phyloP scores from a whole-genome alignment of 1,140 invertebrate species.

The Trigoniulus corallinus region DNA sequence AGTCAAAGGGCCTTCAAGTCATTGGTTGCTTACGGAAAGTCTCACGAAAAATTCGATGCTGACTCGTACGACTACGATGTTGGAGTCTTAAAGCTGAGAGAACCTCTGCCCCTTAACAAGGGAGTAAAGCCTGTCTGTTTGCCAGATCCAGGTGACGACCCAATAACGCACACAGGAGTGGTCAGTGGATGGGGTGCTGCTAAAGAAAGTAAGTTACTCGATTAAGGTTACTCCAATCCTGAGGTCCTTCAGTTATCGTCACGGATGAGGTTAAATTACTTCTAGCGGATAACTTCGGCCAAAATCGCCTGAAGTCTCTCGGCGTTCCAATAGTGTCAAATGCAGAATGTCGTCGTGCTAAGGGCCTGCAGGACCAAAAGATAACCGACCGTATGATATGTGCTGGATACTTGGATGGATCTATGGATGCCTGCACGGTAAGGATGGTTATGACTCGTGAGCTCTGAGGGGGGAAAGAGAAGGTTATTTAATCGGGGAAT shows the following conservation, averaged over 20 bases:
- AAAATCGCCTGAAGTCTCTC: slow-evolving; percentile 42
- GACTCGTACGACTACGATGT: slow-evolving; percentile 53
- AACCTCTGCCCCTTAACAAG: slow-evolving; percentile 53
- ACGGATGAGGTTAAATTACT: background rate
- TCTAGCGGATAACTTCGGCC: slow-evolving; percentile 31
- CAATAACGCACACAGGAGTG: slow-evolving; percentile 40
- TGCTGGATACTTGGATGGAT: slow-evolving; percentile 51
- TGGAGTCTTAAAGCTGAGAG: slow-evolving; percentile 48
- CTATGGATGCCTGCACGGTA: slow-evolving; percentile 62
- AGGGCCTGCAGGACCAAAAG: slow-evolving; percentile 34
- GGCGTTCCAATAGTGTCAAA: slow-evolving; percentile 8
- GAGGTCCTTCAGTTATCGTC: background rate
- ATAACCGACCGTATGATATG: slow-evolving; percentile 49
- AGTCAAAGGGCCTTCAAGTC: background rate
- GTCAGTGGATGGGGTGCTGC: slow-evolving; percentile 62
- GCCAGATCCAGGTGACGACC: slow-evolving; percentile 30
- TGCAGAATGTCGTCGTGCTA: slow-evolving; percentile 28
- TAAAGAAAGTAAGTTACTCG: slow-evolving; percentile 44
- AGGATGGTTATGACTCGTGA: no score
- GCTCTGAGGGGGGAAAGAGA: background rate
- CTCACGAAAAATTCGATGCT: slow-evolving; percentile 36
- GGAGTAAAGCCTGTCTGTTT: slow-evolving; percentile 43
- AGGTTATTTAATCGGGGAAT: slow-evolving; percentile 18
- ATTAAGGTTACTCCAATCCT: no score
- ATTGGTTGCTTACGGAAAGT: background rate